Evolutionary conservation across 2,113 vertebrate genomes (phyloP), one percentile per base, ranked within the genome.

Genomic region (Dromiciops gliroides): DNA sequence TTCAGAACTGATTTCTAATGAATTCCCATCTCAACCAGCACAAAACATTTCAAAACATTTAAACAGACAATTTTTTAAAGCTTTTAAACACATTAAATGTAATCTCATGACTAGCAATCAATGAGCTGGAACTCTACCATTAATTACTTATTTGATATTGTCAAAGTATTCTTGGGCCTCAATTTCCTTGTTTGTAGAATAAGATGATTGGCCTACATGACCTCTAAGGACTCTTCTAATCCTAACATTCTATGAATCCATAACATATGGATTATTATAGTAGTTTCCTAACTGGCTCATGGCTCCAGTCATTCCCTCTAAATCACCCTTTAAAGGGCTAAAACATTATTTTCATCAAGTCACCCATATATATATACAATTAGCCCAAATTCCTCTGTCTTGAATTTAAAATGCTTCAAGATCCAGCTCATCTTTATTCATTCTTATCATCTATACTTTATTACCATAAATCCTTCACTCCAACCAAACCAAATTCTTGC

Each of bases 181-280:
- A 88, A 67, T 44, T 24, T 90, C 44, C 75, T 95, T n/a, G 31
- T 51, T 11, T 96, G 50, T 91, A 95, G 89, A 90, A 88, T 16
- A 10, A 25, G 92, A 83, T 52, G 7, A 49, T 1, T 48, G 37
- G 53, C 90, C 52, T 6, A 93, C 47, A 24, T 56, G n/a, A 23
- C 51, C 53, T 26, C 24, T 8, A 48, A 23, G 7, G 3, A 47
- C 56, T 93, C 93, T 51, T 50, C 48, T 51, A 91, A 56, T 3
- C 48, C 50, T 89, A 3, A n/a, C 91, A 22, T 91, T 50, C 47
- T 95, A 37, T 51, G 48, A 92, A 31, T 92, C 89, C 50, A 67
- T 1, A 28, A 75, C 0, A 7, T 31, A 23, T 93, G 48, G 11
- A 51, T 67, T 23, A 44, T 44, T 44, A n/a, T 22, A 51, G 26